Conservation (phyloP, 2,113 vertebrate genomes). For the Ammodytes dubius region DNA sequence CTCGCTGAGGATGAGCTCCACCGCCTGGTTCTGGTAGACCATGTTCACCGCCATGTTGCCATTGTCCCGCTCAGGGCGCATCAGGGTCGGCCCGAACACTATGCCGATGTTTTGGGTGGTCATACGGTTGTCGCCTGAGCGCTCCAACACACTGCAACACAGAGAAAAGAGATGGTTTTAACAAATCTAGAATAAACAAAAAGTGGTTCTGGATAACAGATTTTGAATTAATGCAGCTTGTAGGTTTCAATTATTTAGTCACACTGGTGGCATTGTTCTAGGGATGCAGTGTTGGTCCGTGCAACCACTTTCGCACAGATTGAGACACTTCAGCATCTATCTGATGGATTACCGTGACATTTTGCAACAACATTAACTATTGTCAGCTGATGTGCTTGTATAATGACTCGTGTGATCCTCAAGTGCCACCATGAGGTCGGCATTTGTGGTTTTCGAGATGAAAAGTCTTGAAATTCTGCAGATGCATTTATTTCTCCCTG, state of each 20-base stretch:
- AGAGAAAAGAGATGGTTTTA: not conserved
- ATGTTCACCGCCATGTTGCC: constrained; percentile 89
- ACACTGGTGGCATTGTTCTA: not conserved
- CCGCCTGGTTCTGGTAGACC: constrained; percentile 90
- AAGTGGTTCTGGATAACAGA: not conserved
- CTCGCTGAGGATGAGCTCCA: constrained; percentile 91
- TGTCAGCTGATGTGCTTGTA: constrained; percentile 8
- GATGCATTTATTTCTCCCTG: not conserved
- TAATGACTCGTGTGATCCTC: constrained; percentile 21
- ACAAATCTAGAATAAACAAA: not conserved
- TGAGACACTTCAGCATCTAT: constrained; percentile 6
- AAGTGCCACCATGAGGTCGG: constrained; percentile 20
- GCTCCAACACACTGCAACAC: constrained; percentile 87
- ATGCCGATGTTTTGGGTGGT: constrained; percentile 94
- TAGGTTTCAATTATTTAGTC: constrained; percentile 1
- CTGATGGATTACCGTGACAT: not conserved
- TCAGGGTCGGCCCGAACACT: constrained; percentile 94
- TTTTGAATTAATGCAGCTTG: not conserved
- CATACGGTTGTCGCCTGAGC: constrained; percentile 90
- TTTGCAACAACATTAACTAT: not conserved
- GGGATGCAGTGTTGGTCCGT: not conserved
- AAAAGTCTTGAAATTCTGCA: constrained; percentile 27
- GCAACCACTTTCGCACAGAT: not conserved
- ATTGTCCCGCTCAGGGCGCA: constrained; percentile 89
- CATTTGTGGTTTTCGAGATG: constrained; percentile 43